Evolutionary conservation across 2,113 vertebrate genomes (phyloP), one percentile per base, ranked within the genome.

Genomic region (Macquaria ambigua): DNA sequence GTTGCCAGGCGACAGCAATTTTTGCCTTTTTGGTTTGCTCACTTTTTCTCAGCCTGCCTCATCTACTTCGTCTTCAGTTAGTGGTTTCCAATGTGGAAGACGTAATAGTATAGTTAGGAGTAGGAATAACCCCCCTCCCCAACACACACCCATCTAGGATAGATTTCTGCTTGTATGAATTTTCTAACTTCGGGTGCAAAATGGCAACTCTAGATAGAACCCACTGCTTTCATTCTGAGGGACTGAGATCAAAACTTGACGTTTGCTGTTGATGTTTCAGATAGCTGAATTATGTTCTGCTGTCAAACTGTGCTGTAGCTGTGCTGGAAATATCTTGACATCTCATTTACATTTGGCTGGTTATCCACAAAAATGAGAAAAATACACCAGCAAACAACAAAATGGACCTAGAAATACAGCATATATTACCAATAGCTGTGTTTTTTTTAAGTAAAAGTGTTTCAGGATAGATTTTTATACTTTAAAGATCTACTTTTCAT

Each of bases 1-100:
- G 73, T 83, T 89, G 86, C 82, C 81, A 81, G 59, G 86, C 75
- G 72, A 91, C 81, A 68, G 77, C 79, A 16, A 75, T 87, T 79
- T 83, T 83, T 52, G 25, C 64, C 59, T 77, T 81, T 74, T 74
- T 74, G 37, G 23, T 77, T 41, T 48, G 64, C 16, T 81, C 62
- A 53, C 46, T 83, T 83, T 85, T 73, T 21, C 64, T 74, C 61
- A 75, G 46, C 25, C 81, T 62, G 25, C 62, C 41, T 79, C n/a
- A 3, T 80, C n/a, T 31, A 39, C 58, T 67, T 50, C 8, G 3
- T 77, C 56, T 75, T 74, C n/a, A 46, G 76, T 83, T 48, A 31
- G 46, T 3, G 52, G 25, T 56, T 74, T 79, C 31, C 59, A 72
- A 16, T 72, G 64, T 72, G 31, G 52, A 80, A 34, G 70, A 80